Base-by-base conservation (phyloP, 2,888 invertebrate genomes). In the Pachliopta kotzebuea region DNA sequence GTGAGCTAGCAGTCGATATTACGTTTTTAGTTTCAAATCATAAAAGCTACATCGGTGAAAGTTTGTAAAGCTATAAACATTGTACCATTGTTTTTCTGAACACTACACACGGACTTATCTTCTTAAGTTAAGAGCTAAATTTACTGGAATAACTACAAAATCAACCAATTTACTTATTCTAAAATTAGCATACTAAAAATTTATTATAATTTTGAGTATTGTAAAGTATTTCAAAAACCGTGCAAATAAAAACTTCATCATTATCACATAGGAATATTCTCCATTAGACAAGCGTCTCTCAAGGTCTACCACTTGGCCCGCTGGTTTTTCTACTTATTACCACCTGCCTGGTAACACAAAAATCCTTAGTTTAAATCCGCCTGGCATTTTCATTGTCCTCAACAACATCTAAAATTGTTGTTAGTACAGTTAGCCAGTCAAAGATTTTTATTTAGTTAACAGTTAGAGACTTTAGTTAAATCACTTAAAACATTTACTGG, bases 51-150 rank as follows among this genome's bases (percentile, higher is more conserved):
- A 56, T 59, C 45, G 56, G 62, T 66, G 66, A 66, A 66, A 66
- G 66, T 66, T 59, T 66, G 53, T 60, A 45, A 60, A 54, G 59
- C 45, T 63, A 50, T 63, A 66, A 65, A 73, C 70, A 69, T 71
- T 69, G 68, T 70, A 45, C 60, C 65, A 75, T 78, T 77, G 78
- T 77, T 78, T 76, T 77, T 71, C 68, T 62, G 66, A 58, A 60
- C 64, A 56, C 66, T 62, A 67, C 63, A 65, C 58, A 65, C 56
- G 56, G 50, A 54, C 63, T 68, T 68, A 71, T 73, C 69, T 68
- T 69, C 60, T 67, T 62, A 54, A 56, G 59, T 62, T 20, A 18
- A 11, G 65, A 67, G 31, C n/a, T 64, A 52, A 9, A 42, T 1
- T 9, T 1, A 53, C 70, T 69, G 37, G 72, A 73, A 61, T 4